These are phyloP conservation scores for Machimus atricapillus DNA, from an alignment of 2,888 invertebrate genomes.

Conservation along the genomic window DNA sequence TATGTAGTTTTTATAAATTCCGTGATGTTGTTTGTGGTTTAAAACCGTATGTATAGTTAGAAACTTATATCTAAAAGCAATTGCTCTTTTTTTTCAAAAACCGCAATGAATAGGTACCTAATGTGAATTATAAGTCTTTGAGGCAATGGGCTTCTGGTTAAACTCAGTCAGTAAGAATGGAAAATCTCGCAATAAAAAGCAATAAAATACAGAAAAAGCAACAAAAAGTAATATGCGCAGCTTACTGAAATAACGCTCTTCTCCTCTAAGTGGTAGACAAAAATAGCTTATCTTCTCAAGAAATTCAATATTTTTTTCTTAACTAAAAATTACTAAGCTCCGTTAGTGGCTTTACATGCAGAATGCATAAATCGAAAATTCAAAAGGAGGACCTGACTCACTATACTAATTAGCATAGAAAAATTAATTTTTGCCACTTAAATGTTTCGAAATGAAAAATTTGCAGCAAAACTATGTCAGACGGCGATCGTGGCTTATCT, in stretches of 20 bases:
- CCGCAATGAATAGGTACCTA: neutral
- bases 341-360: neutral
- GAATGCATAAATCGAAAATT: neutral
- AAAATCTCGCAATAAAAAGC: neutral
- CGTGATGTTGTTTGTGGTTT: no score
- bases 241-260: neutral
- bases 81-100: neutral
- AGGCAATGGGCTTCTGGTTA: neutral
- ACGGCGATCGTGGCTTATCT: neutral
- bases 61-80: neutral
- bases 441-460: neutral
- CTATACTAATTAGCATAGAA: neutral
- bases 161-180: neutral
- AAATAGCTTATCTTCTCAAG: neutral
- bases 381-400: neutral
- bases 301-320: neutral
- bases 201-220: no score
- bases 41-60: no score
- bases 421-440: conserved; percentile 5
- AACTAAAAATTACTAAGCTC: neutral
- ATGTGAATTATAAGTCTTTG: no score
- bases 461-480: neutral
- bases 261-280: neutral
- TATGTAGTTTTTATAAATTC: no score
- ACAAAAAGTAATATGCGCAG: neutral